Evolutionary conservation across 2,113 vertebrate genomes (phyloP).

Genomic region (Sturnira hondurensis): DNA sequence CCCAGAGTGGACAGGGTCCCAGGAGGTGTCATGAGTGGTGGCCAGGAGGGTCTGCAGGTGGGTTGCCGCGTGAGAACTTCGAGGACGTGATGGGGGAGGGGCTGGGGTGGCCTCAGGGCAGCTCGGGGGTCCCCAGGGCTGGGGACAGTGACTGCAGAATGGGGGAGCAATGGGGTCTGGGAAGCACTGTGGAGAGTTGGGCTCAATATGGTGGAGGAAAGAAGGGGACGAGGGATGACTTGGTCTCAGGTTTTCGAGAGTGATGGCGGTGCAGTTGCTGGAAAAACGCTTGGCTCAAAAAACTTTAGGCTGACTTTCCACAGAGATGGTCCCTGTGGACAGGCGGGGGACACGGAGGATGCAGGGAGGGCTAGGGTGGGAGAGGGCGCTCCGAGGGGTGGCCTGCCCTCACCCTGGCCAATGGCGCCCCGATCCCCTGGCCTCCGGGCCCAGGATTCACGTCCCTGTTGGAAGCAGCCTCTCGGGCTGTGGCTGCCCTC

Average conservation of each 20-base stretch:
- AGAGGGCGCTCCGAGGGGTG: no score
- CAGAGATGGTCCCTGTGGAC: rapidly evolving
- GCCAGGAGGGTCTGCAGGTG: background rate
- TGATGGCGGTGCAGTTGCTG: rapidly evolving
- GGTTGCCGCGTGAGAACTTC: rapidly evolving
- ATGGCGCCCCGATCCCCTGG: no score
- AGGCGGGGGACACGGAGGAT: rapidly evolving
- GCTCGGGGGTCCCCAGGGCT: rapidly evolving
- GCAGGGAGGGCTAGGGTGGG: rapidly evolving
- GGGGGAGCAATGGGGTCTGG: rapidly evolving
- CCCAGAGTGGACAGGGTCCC: rapidly evolving
- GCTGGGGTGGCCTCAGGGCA: background rate
- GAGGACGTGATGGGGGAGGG: background rate
- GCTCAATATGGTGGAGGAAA: rapidly evolving
- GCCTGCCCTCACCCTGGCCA: no score
- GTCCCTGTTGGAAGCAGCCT: no score
- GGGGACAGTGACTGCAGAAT: rapidly evolving
- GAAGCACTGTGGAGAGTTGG: rapidly evolving
- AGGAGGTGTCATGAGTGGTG: rapidly evolving
- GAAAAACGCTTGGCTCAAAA: rapidly evolving
- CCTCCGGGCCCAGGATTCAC: no score
- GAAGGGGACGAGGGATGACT: rapidly evolving
- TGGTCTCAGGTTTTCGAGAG: background rate
- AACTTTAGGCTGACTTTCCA: no score
- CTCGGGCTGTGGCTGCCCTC: no score